These are phyloP conservation scores for Cirrhinus molitorella DNA, from an alignment of 2,797 vertebrate species.

Conservation along the genomic window DNA sequence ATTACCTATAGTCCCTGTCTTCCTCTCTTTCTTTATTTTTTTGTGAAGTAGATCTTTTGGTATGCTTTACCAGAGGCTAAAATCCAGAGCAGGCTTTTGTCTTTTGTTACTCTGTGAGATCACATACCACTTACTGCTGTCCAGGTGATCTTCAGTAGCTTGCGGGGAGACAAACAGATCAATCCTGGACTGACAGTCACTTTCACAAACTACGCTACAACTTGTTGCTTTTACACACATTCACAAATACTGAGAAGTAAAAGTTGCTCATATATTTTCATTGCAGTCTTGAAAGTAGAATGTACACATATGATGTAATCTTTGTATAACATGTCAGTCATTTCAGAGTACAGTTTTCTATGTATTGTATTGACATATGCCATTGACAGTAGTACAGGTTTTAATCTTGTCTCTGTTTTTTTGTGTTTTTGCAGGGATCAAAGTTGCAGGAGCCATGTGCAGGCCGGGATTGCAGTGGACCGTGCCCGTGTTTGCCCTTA, in stretches of 20 bases:
- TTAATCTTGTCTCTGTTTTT: conserved; percentile 30
- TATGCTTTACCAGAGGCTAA: conserved; percentile 46
- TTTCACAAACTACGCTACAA: not conserved
- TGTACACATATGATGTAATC: not conserved
- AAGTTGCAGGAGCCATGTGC: conserved; percentile 81
- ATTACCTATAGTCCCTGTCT: not conserved
- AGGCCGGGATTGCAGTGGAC: conserved; percentile 85
- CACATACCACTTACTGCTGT: conserved; percentile 25
- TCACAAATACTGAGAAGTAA: not conserved
- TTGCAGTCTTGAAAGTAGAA: not conserved
- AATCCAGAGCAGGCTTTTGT: conserved; percentile 9
- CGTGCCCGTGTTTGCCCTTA: conserved; percentile 88
- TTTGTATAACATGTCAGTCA: not conserved
- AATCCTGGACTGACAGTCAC: not conserved
- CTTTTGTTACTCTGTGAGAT: conserved; percentile 50
- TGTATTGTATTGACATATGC: not conserved
- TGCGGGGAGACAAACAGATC: conserved; percentile 6
- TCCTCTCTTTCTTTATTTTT: not conserved
- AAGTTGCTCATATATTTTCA: not conserved
- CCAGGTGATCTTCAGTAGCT: not conserved
- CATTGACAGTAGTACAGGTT: not conserved
- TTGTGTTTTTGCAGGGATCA: conserved; percentile 76
- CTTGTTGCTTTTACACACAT: not conserved
- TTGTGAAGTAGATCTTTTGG: conserved; percentile 16
- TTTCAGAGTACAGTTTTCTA: not conserved